Conservation (phyloP, 2,888 invertebrate genomes). For the Didymodactylos carnosus region DNA sequence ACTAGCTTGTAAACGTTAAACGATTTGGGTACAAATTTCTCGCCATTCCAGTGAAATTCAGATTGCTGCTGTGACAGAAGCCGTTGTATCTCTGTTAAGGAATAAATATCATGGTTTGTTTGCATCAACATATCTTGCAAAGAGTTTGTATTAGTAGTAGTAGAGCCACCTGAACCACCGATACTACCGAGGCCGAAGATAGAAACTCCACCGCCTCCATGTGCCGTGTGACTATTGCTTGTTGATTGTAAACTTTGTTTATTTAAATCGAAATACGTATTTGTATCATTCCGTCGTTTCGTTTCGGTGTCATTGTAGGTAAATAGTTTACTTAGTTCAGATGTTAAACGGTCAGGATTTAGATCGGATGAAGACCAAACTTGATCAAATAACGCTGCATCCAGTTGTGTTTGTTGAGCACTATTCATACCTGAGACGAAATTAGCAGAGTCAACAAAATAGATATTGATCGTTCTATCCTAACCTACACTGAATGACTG, state of each 20-base stretch:
- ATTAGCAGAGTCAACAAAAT: too few relatives aligned
- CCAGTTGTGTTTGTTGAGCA: background rate
- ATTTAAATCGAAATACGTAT: background rate
- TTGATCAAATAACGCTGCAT: background rate
- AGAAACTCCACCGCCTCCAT: too few relatives aligned
- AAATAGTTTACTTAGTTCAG: background rate
- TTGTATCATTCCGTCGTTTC: background rate
- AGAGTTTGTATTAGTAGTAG: background rate
- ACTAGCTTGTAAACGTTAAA: background rate
- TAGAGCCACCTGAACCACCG: too few relatives aligned
- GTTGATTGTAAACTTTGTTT: background rate
- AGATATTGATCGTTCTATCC: too few relatives aligned
- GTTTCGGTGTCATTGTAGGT: background rate
- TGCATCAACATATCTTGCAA: background rate
- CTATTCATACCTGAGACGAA: background rate
- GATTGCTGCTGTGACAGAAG: background rate
- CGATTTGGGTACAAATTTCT: background rate
- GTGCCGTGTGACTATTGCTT: too few relatives aligned
- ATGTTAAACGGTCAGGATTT: background rate
- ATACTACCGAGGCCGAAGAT: too few relatives aligned
- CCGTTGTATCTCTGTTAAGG: background rate
- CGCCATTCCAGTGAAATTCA: background rate
- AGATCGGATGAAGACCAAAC: background rate
- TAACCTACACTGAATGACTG: too few relatives aligned
- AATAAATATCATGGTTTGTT: background rate